phyloP scores from a whole-genome alignment of 2,797 vertebrate species.

The Anisognathus igniventris region DNA sequence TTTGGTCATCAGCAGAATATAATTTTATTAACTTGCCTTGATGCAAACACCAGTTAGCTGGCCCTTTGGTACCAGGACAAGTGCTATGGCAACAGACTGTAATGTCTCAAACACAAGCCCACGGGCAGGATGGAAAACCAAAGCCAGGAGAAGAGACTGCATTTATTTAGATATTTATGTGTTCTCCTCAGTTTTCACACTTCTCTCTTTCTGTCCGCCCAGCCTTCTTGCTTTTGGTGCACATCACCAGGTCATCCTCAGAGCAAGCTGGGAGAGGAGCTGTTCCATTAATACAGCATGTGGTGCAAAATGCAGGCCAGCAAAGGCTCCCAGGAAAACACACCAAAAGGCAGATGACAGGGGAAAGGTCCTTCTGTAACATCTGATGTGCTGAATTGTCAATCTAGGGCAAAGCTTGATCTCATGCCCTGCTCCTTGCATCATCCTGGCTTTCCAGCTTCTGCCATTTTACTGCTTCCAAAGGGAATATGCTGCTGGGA shows the following conservation, averaged over 20 bases:
- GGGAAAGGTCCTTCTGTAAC: not conserved
- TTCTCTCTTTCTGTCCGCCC: not conserved
- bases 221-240: not conserved
- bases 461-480: conserved; percentile 5
- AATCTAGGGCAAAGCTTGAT: not conserved
- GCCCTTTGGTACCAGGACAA: not conserved
- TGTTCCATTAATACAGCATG: not conserved
- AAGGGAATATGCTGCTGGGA: conserved; percentile 15
- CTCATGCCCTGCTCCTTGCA: not conserved
- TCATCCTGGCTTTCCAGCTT: not conserved
- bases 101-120: conserved; percentile 15
- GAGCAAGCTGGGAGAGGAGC: not conserved
- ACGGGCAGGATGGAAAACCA: not conserved
- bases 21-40: not conserved
- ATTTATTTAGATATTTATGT: not conserved
- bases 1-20: not conserved
- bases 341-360: not conserved
- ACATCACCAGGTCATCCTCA: not conserved
- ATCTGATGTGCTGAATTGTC: not conserved
- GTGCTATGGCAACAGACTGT: not conserved
- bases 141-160: not conserved
- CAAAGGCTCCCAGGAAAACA: not conserved
- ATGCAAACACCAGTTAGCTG: not conserved
- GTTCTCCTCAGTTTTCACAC: not conserved
- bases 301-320: not conserved